A percentile compares a stretch with the other conserved stretches of the same genome.
These are phyloP conservation scores for Drosophila willistoni DNA, from an alignment of 1,140 invertebrate genomes.

Conservation along the genomic window DNA sequence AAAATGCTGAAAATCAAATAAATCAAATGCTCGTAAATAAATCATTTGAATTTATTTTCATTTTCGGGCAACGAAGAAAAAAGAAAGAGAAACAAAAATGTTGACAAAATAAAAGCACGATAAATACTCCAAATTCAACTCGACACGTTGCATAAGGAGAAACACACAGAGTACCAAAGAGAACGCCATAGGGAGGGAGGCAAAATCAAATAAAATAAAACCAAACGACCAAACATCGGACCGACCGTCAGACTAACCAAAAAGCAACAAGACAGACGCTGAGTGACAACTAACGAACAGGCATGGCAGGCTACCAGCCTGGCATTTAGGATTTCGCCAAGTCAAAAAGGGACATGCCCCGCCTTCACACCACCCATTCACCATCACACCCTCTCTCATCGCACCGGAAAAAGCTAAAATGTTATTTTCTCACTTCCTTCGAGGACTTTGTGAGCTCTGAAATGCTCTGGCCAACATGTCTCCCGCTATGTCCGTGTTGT, in stretches of 20 bases:
- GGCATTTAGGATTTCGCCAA: conserved; percentile 10
- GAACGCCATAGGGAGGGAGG: neutral
- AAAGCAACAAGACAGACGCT: conserved; percentile 45
- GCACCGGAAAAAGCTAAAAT: conserved; percentile 61
- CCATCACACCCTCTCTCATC: neutral
- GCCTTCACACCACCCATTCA: conserved; percentile 26
- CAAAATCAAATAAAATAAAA: conserved; percentile 19
- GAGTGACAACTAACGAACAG: conserved; percentile 63
- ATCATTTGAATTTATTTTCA: conserved; percentile 82
- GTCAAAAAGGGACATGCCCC: conserved; percentile 20
- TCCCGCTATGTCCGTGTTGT: conserved; percentile 20
- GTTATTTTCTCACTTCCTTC: conserved; percentile 72
- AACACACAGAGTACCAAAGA: conserved; percentile 11
- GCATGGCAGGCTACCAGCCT: conserved; percentile 11
- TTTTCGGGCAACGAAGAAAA: conserved; percentile 33
- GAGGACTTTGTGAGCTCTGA: conserved; percentile 38
- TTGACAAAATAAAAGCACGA: conserved; percentile 79
- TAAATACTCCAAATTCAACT: conserved; percentile 66
- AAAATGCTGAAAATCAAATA: conserved; percentile 76
- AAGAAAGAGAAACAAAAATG: conserved; percentile 60
- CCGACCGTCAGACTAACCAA: conserved; percentile 9
- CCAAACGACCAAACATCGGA: conserved; percentile 11
- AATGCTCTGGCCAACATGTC: conserved; percentile 2
- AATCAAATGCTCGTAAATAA: conserved; percentile 82
- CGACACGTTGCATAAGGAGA: conserved; percentile 19